Percentiles rank a stretch among this genome's conserved stretches.
These are phyloP conservation scores for Diarsia rubi DNA, from an alignment of 2,888 invertebrate genomes.

Conservation along the genomic window DNA sequence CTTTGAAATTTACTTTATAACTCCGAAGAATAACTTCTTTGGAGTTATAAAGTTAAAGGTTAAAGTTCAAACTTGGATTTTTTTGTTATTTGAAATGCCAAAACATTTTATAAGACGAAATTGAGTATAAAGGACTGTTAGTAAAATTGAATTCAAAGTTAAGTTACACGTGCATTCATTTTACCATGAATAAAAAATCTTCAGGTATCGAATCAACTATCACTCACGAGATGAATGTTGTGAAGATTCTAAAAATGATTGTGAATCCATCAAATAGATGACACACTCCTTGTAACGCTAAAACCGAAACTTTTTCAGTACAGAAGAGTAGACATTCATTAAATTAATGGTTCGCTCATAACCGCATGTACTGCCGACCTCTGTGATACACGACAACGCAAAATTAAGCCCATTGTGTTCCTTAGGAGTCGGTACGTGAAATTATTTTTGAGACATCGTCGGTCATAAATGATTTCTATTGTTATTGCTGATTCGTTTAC, in stretches of 20 bases:
- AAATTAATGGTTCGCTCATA: slow-evolving; percentile 41
- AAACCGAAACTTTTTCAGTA: slow-evolving; percentile 11
- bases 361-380: slow-evolving; percentile 29
- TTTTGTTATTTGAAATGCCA: background rate
- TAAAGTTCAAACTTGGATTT: background rate
- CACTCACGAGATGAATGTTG: slow-evolving; percentile 9
- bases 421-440: slow-evolving; percentile 30
- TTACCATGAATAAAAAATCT: background rate
- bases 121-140: slow-evolving; percentile 3
- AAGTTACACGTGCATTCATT: background rate
- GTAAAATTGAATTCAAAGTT: slow-evolving; percentile 15
- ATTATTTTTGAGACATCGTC: slow-evolving; percentile 32
- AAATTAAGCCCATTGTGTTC: slow-evolving; percentile 52
- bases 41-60: too few species aligned
- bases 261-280: slow-evolving; percentile 15
- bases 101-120: slow-evolving; percentile 15
- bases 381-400: slow-evolving; percentile 27
- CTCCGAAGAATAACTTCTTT: too few species aligned
- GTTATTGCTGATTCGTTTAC: slow-evolving; percentile 41
- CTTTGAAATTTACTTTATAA: slow-evolving; percentile 11
- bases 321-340: slow-evolving; percentile 18
- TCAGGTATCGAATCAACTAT: background rate
- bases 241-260: slow-evolving; percentile 27
- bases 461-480: slow-evolving; percentile 52
- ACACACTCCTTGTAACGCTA: background rate